A percentile compares a stretch with the other conserved stretches of the same genome.
Conservation (phyloP, 2,888 invertebrate genomes). For the Hymenopus coronatus region DNA sequence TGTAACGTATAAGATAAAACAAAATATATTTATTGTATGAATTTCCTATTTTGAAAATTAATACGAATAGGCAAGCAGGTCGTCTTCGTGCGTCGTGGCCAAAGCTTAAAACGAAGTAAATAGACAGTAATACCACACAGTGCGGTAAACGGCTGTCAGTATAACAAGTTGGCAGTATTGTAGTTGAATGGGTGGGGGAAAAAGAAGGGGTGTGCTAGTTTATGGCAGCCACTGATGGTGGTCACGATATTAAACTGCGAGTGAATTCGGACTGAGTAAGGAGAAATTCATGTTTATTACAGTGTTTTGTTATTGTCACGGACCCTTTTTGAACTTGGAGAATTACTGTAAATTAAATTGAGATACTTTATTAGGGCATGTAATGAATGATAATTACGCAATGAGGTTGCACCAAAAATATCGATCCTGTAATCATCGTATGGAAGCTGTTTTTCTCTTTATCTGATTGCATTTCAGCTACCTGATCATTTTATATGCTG, state of each 20-base stretch:
- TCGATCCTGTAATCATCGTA: conserved; percentile 13
- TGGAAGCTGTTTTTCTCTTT: not conserved
- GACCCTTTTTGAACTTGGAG: not conserved
- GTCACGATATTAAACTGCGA: not conserved
- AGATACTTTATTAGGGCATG: not conserved
- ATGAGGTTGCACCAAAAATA: conserved; percentile 24
- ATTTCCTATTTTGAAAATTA: no score
- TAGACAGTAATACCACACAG: no score
- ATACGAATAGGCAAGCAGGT: no score
- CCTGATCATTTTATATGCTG: no score
- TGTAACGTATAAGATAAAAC: no score
- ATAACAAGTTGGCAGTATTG: not conserved
- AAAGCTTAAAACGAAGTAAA: no score
- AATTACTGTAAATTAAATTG: not conserved
- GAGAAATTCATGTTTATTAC: not conserved
- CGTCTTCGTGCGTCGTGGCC: no score
- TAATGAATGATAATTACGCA: not conserved
- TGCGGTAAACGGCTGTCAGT: not conserved
- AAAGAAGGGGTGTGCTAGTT: not conserved
- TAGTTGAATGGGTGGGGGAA: not conserved
- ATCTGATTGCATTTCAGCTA: not conserved
- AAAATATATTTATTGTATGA: no score
- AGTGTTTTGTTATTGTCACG: not conserved
- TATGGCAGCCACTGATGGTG: not conserved
- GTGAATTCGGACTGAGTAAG: not conserved